Conservation (phyloP, 2,888 invertebrate species). For the Andrena praecox region DNA sequence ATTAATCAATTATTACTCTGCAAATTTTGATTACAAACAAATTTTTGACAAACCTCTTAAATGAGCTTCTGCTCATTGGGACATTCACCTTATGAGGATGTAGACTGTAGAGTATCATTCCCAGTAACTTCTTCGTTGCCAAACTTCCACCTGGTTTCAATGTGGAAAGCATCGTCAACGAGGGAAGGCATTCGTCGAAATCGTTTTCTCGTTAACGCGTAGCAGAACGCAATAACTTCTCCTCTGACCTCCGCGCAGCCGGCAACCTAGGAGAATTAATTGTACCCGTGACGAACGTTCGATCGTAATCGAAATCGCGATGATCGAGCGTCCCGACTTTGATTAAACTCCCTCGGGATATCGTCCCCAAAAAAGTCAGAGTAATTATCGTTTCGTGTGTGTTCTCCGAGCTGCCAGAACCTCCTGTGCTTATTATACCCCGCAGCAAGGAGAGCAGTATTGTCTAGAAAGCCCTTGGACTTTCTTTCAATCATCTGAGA, state of each 20-base stretch:
- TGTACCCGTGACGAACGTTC: conserved; percentile 72
- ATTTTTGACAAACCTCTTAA: too few species aligned
- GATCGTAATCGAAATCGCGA: conserved; percentile 67
- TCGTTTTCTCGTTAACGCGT: conserved; percentile 78
- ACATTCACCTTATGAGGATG: too few species aligned
- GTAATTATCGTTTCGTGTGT: conserved; percentile 12
- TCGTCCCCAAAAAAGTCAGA: conserved; percentile 2
- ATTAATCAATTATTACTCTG: too few species aligned
- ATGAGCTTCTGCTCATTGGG: too few species aligned
- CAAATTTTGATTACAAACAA: too few species aligned
- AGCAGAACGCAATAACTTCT: conserved; percentile 66
- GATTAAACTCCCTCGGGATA: conserved; percentile 34
- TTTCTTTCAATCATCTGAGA: not conserved
- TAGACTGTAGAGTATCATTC: not conserved
- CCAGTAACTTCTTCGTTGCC: not conserved
- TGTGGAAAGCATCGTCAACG: too few species aligned
- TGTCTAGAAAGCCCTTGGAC: not conserved
- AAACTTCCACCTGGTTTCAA: not conserved
- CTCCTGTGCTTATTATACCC: conserved; percentile 8
- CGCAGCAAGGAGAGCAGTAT: not conserved
- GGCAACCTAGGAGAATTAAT: conserved; percentile 75
- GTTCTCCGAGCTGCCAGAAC: conserved; percentile 1
- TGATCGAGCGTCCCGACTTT: conserved; percentile 60
- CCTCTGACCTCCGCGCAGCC: conserved; percentile 31
- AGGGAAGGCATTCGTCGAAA: conserved; percentile 47